Percentiles rank a stretch among this genome's conserved stretches.
Conservation (phyloP, 1,140 invertebrate species). For the Centruroides vittatus region DNA sequence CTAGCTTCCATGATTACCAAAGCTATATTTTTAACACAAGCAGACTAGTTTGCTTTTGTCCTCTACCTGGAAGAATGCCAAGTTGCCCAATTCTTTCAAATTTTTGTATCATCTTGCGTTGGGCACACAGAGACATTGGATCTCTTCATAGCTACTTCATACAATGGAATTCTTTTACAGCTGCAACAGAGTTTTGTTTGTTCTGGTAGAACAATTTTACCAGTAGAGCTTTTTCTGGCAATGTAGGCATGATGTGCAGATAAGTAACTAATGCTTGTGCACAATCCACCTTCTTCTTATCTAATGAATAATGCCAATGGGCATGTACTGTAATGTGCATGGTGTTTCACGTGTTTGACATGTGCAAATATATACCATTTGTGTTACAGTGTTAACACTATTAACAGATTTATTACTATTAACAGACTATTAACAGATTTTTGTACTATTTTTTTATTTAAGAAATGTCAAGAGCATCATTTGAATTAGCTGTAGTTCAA, state of each 20-base stretch:
- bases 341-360: no score
- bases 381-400: no score
- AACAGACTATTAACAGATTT: no score
- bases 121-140: neutral
- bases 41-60: neutral
- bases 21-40: neutral
- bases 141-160: neutral
- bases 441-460: no score
- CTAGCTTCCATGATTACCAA: neutral
- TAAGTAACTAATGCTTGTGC: neutral
- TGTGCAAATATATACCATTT: no score
- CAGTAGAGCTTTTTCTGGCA: neutral
- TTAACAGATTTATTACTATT: no score
- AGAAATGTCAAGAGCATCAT: no score
- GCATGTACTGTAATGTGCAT: no score
- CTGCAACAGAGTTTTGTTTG: neutral
- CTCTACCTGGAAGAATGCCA: neutral
- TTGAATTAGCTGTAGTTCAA: no score
- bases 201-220: neutral
- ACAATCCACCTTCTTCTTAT: neutral
- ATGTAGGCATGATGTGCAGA: neutral
- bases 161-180: neutral
- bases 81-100: neutral
- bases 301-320: no score
- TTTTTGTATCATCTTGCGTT: neutral